Percentiles rank a stretch among this genome's conserved stretches.
These are phyloP conservation scores for Coleophora deauratella DNA, from an alignment of 2,888 invertebrate genomes.

Conservation along the genomic window DNA sequence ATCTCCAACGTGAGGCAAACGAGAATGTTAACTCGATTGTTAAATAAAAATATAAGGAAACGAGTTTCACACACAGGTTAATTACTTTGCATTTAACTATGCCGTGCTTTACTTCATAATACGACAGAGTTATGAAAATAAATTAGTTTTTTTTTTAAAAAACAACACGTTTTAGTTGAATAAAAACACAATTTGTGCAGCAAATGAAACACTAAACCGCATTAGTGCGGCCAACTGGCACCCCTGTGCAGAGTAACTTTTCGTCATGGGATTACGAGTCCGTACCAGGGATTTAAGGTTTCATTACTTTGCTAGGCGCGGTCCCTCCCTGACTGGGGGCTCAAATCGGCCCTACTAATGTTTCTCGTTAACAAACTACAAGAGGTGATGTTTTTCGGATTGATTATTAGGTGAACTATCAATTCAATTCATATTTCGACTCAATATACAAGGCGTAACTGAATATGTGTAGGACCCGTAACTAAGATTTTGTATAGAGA, in stretches of 20 bases:
- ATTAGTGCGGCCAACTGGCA: constrained; percentile 69
- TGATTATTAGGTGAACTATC: no score
- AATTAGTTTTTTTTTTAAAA: constrained; percentile 36
- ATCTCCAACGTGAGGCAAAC: constrained; percentile 6
- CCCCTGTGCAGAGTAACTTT: constrained; percentile 53
- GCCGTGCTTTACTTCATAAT: not conserved
- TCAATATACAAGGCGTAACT: no score
- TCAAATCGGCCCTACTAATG: not conserved
- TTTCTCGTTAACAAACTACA: not conserved
- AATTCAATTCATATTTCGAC: no score
- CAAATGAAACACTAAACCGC: constrained; percentile 69
- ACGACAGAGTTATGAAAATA: constrained; percentile 12
- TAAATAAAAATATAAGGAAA: constrained; percentile 1
- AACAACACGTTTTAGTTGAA: constrained; percentile 44
- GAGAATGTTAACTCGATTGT: constrained; percentile 1
- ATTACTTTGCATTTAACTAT: no score
- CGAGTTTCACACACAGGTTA: not conserved
- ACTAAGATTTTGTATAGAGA: no score
- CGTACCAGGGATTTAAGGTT: constrained; percentile 73
- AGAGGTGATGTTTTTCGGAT: no score
- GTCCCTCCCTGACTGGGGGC: constrained; percentile 26
- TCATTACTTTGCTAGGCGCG: constrained; percentile 53
- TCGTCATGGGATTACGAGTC: constrained; percentile 70
- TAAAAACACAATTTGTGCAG: constrained; percentile 64
- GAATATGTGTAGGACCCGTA: no score